Evolutionary conservation across 1,140 invertebrate genomes (phyloP), one percentile per base, ranked within the genome.

Genomic region (Rhopalosiphum padi): DNA sequence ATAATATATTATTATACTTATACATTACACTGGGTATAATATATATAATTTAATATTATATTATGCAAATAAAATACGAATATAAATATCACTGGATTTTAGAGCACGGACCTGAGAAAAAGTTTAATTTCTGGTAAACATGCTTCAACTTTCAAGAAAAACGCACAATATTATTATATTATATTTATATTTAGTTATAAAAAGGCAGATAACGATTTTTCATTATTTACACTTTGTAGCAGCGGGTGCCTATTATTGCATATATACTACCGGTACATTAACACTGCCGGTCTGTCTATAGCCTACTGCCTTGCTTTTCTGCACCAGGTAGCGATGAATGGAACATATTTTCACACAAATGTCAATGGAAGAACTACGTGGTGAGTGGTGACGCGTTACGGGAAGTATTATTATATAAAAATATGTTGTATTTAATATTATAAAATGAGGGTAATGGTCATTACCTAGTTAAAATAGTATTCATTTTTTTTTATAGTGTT

Each of bases 131-230:
- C 60, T 77, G n/a, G 30, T 77, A n/a, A 77, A 77, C 15, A 35
- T 77, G n/a, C n/a, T 77, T 77, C n/a, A n/a, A n/a, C 15, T 77
- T 77, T 77, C n/a, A n/a, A n/a, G n/a, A 3, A 77, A 68, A 77
- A 77, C 23, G 60, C 60, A 77, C 60, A 77, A 11, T n/a, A 18
- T n/a, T 18, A 68, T 30, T 25, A n/a, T 9, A 15, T 30, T 9
- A 15, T 30, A n/a, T 15, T 68, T 68, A 11, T 60, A 30, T 9
- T 60, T 60, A 4, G 48, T 51, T 11, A 11, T 30, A 60, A 11
- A 77, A 77, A 77, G 60, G 15, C n/a, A 77, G n/a, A 77, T 77
- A n/a, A 77, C 60, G 60, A 77, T 77, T 77, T 77, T 77, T n/a
- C n/a, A 18, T 77, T 35, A 77, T 77, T 77, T 35, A 77, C n/a